Percentiles rank a stretch among this genome's conserved stretches.
These are phyloP conservation scores for Stigmatopora nigra DNA, from an alignment of 2,113 vertebrate genomes.

Conservation along the genomic window DNA sequence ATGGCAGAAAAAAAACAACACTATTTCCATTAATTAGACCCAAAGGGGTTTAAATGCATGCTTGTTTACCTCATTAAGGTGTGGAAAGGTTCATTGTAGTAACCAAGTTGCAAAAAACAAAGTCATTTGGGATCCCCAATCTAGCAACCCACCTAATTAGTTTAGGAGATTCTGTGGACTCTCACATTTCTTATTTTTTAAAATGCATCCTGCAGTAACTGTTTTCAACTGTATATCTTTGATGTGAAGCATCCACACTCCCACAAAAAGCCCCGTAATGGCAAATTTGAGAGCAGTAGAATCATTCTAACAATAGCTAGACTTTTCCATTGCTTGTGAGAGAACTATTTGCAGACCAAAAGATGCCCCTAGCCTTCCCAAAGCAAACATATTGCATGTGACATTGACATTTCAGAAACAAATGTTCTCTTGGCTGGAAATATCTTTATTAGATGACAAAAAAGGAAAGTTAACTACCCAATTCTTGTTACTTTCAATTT, in stretches of 20 bases:
- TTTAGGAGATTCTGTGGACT: too few species aligned
- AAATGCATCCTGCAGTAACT: too few species aligned
- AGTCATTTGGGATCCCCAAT: too few species aligned
- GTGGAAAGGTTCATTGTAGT: too few species aligned
- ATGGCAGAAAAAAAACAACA: neutral
- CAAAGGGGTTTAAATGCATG: neutral
- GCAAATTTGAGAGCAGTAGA: too few species aligned
- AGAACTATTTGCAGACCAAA: neutral
- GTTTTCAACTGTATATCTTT: too few species aligned
- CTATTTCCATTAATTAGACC: neutral
- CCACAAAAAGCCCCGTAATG: too few species aligned
- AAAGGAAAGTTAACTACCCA: conserved; percentile 8
- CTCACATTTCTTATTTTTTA: too few species aligned
- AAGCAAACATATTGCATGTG: neutral
- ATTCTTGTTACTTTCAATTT: conserved; percentile 9
- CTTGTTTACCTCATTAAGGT: neutral
- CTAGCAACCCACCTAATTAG: too few species aligned
- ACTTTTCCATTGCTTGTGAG: neutral
- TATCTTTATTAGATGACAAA: conserved; percentile 34
- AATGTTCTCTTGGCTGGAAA: neutral
- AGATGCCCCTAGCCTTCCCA: neutral
- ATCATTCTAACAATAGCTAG: too few species aligned
- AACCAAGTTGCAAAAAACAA: too few species aligned
- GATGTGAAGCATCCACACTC: too few species aligned
- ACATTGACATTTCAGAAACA: neutral